These are phyloP conservation scores for Eupeodes latifasciatus DNA, from an alignment of 2,888 invertebrate genomes.

Conservation along the genomic window DNA sequence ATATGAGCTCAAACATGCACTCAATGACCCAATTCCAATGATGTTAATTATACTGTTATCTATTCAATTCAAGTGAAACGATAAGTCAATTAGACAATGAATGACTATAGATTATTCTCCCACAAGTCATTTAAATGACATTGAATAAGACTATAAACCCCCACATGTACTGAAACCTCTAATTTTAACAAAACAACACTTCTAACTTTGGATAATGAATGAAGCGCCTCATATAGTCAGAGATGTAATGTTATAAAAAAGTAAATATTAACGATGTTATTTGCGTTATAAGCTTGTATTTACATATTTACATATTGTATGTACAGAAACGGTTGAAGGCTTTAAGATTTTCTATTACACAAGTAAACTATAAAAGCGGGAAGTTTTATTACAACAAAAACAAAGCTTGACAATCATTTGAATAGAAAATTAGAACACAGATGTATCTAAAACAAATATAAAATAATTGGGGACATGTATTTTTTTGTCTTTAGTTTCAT, in stretches of 20 bases:
- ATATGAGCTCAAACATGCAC: slow-evolving; percentile 18
- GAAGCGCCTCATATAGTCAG: background rate
- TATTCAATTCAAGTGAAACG: slow-evolving; percentile 19
- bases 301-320: no score
- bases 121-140: slow-evolving; percentile 7
- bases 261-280: no score
- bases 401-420: no score
- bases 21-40: slow-evolving; percentile 29
- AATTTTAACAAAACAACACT: slow-evolving; percentile 32
- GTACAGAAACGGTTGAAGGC: no score
- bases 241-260: background rate
- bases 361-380: no score
- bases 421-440: no score
- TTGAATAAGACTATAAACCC: slow-evolving; percentile 12
- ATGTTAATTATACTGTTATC: slow-evolving; percentile 30
- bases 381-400: no score
- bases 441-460: no score
- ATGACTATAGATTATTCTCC: slow-evolving; percentile 6
- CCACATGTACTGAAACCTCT: slow-evolving; percentile 16
- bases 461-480: no score
- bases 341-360: no score
- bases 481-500: no score
- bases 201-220: background rate
- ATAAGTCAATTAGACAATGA: slow-evolving; percentile 20
- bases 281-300: no score